Evolutionary conservation across 2,888 invertebrate genomes (phyloP), one percentile per base, ranked within the genome.

Genomic region (Lochmaea crataegi): DNA sequence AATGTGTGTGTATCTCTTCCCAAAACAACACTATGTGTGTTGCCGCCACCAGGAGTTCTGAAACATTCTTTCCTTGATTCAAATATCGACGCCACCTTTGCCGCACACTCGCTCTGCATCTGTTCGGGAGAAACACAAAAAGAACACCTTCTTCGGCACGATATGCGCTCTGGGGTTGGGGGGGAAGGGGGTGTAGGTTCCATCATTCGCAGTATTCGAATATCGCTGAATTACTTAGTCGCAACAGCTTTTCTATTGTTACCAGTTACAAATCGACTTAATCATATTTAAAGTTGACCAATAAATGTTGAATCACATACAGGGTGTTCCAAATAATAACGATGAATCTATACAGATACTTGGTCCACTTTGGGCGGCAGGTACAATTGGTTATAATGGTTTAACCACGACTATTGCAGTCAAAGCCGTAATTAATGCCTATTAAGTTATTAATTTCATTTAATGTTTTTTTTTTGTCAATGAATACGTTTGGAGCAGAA

Each of bases 41-140:
- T 84, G 85, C 84, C 83, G 84, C 84, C 84, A 85, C 84, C 84
- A 84, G 84, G 82, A 83, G 82, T 77, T 81, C 79, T 75, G 73
- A 75, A 58, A 63, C 69, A 65, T 65, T 76, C 74, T 78, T 63
- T 72, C 78, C 73, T 72, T 75, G 67, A 67, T 75, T 73, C 76
- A 67, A 75, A 75, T 38, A 71, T 67, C 72, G 72, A 72, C 77
- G 76, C 77, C 74, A 73, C 75, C 79, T 76, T 57, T 75, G 78
- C 80, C 80, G 80, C 80, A 80, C 80, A 80, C 80, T 80, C 79
- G 76, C 68, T 67, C 75, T 66, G 70, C 71, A 65, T 71, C 64
- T 69, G 56, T 69, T 66, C 56, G 73, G 63, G 58, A 68, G 68
- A 57, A 57, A 75, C 38, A 70, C 66, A 68, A 45, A 38, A 38